Conservation (phyloP, 2,888 invertebrate species). For the Xestia rhomboidea region DNA sequence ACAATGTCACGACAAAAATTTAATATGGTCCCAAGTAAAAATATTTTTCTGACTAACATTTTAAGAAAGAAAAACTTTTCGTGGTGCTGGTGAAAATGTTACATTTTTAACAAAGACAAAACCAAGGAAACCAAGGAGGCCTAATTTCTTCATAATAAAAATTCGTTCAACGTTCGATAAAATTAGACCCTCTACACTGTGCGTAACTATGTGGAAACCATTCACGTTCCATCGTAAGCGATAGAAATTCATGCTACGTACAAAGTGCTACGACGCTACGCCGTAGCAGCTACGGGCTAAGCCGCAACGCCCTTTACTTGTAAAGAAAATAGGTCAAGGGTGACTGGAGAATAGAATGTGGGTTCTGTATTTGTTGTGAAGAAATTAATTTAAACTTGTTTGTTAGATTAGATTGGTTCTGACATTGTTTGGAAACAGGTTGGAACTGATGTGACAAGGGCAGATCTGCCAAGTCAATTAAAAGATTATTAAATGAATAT, state of each 20-base stretch:
- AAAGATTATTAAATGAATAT: background rate
- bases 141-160: background rate
- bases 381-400: slow-evolving; percentile 53
- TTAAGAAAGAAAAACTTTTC: background rate
- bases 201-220: slow-evolving; percentile 36
- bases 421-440: slow-evolving; percentile 42
- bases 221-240: slow-evolving; percentile 21
- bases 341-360: slow-evolving; percentile 25
- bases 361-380: slow-evolving; percentile 37
- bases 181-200: slow-evolving; percentile 23
- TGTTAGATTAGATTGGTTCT: slow-evolving; percentile 29
- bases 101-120: slow-evolving; percentile 1
- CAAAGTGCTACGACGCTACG: slow-evolving; percentile 53
- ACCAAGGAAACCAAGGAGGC: background rate
- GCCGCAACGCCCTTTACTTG: slow-evolving; percentile 46
- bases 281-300: slow-evolving; percentile 61
- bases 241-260: slow-evolving; percentile 48
- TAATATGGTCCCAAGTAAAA: background rate
- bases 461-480: background rate
- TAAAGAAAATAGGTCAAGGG: slow-evolving; percentile 62
- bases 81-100: background rate
- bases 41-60: background rate
- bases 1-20: background rate
- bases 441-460: background rate
- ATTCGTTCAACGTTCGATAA: slow-evolving; percentile 18